These are phyloP conservation scores for Tuta absoluta DNA, from an alignment of 2,888 invertebrate species.

Conservation along the genomic window DNA sequence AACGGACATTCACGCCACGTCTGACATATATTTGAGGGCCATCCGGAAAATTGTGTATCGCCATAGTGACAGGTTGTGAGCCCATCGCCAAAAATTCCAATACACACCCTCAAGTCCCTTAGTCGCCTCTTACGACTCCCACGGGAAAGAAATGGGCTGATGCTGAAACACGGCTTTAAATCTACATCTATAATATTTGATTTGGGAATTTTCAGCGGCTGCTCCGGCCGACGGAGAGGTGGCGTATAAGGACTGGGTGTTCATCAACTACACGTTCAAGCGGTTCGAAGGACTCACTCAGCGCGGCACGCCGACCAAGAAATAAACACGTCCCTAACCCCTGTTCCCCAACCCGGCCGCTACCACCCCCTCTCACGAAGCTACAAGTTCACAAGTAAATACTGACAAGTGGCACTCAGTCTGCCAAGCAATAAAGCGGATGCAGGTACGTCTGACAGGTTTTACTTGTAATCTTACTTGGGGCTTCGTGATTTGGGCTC, in stretches of 20 bases:
- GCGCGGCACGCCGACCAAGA: slow-evolving; percentile 90
- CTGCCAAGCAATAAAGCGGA: background rate
- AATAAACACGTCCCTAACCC: slow-evolving; percentile 71
- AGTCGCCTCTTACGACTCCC: too few species aligned
- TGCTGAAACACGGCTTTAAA: background rate
- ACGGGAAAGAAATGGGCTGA: too few species aligned
- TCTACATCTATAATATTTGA: background rate
- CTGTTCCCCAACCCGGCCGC: background rate
- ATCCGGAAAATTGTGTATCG: too few species aligned
- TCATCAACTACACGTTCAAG: slow-evolving; percentile 99
- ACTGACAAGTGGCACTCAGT: background rate
- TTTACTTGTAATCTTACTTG: background rate
- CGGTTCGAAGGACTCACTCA: slow-evolving; percentile 98
- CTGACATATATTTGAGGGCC: too few species aligned
- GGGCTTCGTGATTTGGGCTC: slow-evolving; percentile 4
- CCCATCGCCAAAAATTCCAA: too few species aligned
- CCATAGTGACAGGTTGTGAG: too few species aligned
- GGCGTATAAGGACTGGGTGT: slow-evolving; percentile 99
- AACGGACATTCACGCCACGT: too few species aligned
- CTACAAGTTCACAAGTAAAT: slow-evolving; percentile 1
- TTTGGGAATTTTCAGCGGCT: slow-evolving; percentile 83
- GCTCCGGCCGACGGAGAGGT: slow-evolving; percentile 94
- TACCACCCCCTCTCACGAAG: background rate
- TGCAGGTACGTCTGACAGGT: slow-evolving; percentile 1
- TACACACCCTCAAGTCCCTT: too few species aligned